Evolutionary conservation across 1,140 invertebrate species (phyloP), one percentile per base, ranked within the genome.

Genomic region (Euglossa dilemma): DNA sequence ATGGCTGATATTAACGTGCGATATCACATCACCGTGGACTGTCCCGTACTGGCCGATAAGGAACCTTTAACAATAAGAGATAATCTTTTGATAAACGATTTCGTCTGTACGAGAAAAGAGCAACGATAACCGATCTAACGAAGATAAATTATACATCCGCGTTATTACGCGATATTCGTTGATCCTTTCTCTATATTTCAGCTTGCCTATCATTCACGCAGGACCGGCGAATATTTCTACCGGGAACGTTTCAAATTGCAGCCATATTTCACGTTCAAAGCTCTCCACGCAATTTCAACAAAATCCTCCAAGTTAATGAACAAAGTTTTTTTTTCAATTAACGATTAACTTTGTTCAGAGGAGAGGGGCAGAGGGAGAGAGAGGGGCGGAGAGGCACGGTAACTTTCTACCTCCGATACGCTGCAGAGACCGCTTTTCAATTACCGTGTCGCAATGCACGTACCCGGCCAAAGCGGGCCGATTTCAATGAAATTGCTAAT

Each of bases 1-100:
- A 86, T 96, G 96, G 84, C 96, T 97, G 87, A 98, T 98, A 94
- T 98, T 98, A 82, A 98, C 96, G 93, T 97, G 97, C 92, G 97
- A 97, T 91, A 98, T 97, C 82, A 98, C 97, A 93, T 98, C 97
- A 63, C 97, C 97, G 90, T 97, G 96, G 14, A 96, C 95, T 14
- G 97, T 97, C 69, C 97, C 96, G 93, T 97, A 97, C 91, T 97
- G 97, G 47, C 97, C 97, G 89, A 97, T 97, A 91, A 97, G 96
- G 91, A 97, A 96, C 92, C 97, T 97, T 94, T 61, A 43, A 85
- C 43, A 80, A 11, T 23, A 70, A 75, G 20, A 16, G 56, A n/a
- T 63, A 47, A 69, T 76, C 16, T 11, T 63, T 66, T 52, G 70
- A 56, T 12, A 45, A 25, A 69, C 18, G 14, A 6, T 36, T 18